Conservation (phyloP, 2,888 invertebrate genomes). For the Hedychridium roseum region DNA sequence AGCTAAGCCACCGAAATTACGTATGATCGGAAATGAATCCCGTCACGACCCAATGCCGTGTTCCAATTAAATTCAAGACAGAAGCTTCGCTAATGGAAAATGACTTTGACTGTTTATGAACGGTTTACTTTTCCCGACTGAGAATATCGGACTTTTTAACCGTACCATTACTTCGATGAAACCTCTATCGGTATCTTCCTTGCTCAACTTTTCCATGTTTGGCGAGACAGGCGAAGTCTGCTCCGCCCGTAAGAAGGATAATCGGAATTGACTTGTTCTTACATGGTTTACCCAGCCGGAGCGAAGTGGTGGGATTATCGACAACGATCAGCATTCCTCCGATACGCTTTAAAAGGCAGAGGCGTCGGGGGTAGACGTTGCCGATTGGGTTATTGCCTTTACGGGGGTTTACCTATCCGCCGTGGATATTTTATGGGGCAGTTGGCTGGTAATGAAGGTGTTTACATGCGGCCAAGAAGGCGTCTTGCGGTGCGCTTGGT, state of each 20-base stretch:
- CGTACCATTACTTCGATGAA: neutral
- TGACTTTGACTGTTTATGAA: conserved; percentile 16
- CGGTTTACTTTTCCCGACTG: neutral
- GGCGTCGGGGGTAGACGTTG: no score
- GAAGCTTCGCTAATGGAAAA: conserved; percentile 29
- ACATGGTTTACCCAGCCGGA: no score
- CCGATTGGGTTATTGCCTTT: no score
- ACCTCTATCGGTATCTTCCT: neutral
- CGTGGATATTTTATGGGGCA: conserved; percentile 40
- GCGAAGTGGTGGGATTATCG: no score
- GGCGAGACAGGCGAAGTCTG: no score
- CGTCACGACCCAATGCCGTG: conserved; percentile 1
- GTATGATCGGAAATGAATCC: conserved; percentile 14
- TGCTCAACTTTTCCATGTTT: neutral
- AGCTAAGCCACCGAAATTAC: conserved; percentile 6
- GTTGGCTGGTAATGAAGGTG: conserved; percentile 43
- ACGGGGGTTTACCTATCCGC: no score
- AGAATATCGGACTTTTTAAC: neutral
- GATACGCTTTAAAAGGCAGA: no score
- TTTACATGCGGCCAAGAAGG: conserved; percentile 42
- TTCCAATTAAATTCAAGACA: conserved; percentile 27
- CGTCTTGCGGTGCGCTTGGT: conserved; percentile 37
- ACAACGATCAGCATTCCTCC: no score
- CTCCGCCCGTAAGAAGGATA: no score
- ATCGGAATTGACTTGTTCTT: no score